A percentile compares a stretch with the other conserved stretches of the same genome.
phyloP scores from a whole-genome alignment of 2,888 invertebrate species.

The Amiota communis region DNA sequence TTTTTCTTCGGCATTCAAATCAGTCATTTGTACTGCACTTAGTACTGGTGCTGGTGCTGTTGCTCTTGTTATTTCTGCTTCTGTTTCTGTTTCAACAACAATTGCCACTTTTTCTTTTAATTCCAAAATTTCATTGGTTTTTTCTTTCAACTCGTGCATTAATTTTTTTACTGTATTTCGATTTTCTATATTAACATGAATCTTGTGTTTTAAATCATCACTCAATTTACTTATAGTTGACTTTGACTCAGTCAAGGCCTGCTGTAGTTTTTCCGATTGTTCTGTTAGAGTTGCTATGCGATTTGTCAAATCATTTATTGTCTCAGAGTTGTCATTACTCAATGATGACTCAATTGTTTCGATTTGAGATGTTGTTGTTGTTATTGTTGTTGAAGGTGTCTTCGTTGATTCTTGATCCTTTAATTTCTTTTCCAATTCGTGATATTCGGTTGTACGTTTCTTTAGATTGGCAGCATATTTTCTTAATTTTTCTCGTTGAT shows the following conservation, averaged over 20 bases:
- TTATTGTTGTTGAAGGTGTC: constrained; percentile 45
- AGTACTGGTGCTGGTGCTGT: neutral
- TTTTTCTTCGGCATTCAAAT: neutral
- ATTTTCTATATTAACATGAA: constrained; percentile 41
- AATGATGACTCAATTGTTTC: neutral
- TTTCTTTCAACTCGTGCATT: constrained; percentile 39
- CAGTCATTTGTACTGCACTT: too few relatives aligned
- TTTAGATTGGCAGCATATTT: constrained; percentile 85
- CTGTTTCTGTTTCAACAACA: constrained; percentile 31
- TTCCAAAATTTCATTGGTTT: constrained; percentile 38
- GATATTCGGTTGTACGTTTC: constrained; percentile 79
- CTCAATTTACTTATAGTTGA: constrained; percentile 31
- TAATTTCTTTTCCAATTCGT: constrained; percentile 78
- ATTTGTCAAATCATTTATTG: too few relatives aligned
- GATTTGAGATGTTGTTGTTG: constrained; percentile 6
- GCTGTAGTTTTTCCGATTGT: constrained; percentile 27
- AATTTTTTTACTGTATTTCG: constrained; percentile 35
- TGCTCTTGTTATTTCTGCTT: too few relatives aligned
- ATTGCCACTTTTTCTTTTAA: constrained; percentile 46
- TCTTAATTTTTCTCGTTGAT: constrained; percentile 84
- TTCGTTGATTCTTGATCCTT: constrained; percentile 46
- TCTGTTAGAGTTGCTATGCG: constrained; percentile 34
- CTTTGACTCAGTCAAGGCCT: constrained; percentile 14
- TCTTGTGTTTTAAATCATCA: constrained; percentile 40
- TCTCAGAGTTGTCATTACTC: too few relatives aligned